Conservation (phyloP, 2,113 vertebrate genomes). For the Oryzias curvinotus region DNA sequence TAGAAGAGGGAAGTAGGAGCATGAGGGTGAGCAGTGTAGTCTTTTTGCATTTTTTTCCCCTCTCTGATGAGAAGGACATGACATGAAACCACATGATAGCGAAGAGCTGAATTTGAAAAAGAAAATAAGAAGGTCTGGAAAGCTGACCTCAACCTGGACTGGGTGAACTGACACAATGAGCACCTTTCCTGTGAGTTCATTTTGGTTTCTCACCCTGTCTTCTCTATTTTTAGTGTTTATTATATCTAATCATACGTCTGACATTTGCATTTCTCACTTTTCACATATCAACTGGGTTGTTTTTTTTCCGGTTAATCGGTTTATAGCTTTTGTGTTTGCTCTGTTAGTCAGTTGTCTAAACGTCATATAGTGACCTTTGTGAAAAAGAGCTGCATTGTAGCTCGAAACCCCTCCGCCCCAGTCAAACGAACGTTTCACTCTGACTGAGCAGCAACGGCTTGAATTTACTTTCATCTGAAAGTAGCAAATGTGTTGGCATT, state of each 20-base stretch:
- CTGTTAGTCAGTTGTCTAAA: neutral
- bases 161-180: conserved; percentile 37
- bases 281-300: neutral
- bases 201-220: neutral
- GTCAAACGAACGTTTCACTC: conserved; percentile 28
- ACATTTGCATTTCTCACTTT: neutral
- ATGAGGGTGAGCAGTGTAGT: conserved; percentile 28
- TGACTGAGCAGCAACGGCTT: conserved; percentile 17
- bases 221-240: neutral
- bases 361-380: neutral
- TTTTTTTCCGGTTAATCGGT: neutral
- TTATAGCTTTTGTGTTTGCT: neutral
- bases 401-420: neutral
- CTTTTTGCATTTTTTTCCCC: conserved; percentile 26
- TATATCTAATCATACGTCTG: too few relatives aligned
- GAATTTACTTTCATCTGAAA: conserved; percentile 6
- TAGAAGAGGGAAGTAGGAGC: conserved; percentile 72
- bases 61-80: conserved; percentile 16
- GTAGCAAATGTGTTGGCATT: neutral
- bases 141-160: neutral
- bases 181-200: conserved; percentile 60
- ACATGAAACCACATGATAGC: conserved; percentile 10
- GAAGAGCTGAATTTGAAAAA: conserved; percentile 8
- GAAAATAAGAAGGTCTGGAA: neutral
- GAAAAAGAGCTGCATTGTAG: conserved; percentile 1